A percentile compares a stretch with the other conserved stretches of the same genome.
Conservation (phyloP, 2,113 vertebrate genomes). For the Calypte anna region DNA sequence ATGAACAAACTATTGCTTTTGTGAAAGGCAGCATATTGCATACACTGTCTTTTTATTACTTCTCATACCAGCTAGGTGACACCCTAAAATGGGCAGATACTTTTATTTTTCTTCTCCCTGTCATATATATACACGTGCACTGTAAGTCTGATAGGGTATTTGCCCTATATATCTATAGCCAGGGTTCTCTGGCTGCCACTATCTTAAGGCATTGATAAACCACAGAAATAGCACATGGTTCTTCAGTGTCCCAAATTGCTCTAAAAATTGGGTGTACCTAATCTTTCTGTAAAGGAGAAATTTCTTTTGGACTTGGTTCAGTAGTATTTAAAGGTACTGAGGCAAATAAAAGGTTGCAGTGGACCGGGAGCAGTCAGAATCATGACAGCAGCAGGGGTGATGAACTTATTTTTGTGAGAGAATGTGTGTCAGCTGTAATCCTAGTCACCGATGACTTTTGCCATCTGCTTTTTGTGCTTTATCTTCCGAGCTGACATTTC, state of each 20-base stretch:
- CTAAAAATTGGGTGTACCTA: neutral
- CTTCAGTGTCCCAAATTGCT: neutral
- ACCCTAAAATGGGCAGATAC: neutral
- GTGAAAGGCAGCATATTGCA: neutral
- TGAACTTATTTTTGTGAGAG: constrained; percentile 34
- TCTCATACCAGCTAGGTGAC: neutral
- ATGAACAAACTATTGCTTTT: neutral
- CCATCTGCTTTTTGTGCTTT: constrained; percentile 11
- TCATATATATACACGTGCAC: neutral
- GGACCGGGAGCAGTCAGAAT: neutral
- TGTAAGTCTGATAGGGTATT: neutral
- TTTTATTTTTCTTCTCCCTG: neutral
- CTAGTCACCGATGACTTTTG: neutral
- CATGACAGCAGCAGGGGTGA: neutral
- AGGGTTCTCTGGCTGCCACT: neutral
- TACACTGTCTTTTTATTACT: neutral
- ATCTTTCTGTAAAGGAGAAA: constrained; percentile 27
- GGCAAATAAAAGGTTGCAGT: neutral
- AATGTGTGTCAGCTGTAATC: neutral
- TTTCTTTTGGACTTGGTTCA: neutral
- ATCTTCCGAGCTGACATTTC: neutral
- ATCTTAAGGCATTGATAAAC: neutral
- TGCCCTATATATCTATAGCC: neutral
- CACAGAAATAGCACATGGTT: neutral
- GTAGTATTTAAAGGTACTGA: neutral